A percentile compares a stretch with the other conserved stretches of the same genome.
Conservation (phyloP, 2,113 vertebrate genomes). For the Erinaceus europaeus region DNA sequence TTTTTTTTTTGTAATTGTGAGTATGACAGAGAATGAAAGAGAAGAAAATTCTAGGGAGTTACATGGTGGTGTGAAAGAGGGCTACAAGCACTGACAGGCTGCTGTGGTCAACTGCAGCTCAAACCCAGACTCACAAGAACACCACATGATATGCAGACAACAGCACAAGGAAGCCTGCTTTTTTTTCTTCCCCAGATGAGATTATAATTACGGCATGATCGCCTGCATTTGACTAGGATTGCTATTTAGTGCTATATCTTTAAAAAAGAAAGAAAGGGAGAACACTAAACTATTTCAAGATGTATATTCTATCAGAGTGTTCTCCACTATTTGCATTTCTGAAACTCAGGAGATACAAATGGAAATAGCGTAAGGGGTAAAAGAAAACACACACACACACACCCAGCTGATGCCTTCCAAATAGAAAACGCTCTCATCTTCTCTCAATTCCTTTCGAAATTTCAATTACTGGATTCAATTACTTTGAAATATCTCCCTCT, state of each 20-base stretch:
- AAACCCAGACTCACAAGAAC: slow-evolving; percentile 13
- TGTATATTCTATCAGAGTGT: too few relatives aligned
- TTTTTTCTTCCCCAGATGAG: neutral
- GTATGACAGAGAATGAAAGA: neutral
- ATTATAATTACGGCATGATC: neutral
- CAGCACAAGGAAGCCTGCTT: neutral
- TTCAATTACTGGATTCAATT: slow-evolving; percentile 34
- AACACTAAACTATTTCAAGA: too few relatives aligned
- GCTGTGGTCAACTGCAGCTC: neutral
- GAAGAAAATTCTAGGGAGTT: neutral
- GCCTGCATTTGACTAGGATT: neutral
- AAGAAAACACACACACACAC: too few relatives aligned
- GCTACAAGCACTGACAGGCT: neutral
- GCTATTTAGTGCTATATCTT: neutral
- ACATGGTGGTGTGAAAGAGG: neutral
- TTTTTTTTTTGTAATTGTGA: too few relatives aligned
- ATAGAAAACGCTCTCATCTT: slow-evolving; percentile 20
- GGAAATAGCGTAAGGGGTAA: too few relatives aligned
- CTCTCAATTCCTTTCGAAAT: slow-evolving; percentile 35
- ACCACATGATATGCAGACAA: neutral
- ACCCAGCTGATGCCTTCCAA: neutral
- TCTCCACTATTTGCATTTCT: too few relatives aligned
- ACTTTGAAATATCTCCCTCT: neutral
- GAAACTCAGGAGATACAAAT: too few relatives aligned
- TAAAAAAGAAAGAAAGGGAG: neutral